Conservation (phyloP, 1,140 invertebrate genomes). For the Ectropis grisescens region DNA sequence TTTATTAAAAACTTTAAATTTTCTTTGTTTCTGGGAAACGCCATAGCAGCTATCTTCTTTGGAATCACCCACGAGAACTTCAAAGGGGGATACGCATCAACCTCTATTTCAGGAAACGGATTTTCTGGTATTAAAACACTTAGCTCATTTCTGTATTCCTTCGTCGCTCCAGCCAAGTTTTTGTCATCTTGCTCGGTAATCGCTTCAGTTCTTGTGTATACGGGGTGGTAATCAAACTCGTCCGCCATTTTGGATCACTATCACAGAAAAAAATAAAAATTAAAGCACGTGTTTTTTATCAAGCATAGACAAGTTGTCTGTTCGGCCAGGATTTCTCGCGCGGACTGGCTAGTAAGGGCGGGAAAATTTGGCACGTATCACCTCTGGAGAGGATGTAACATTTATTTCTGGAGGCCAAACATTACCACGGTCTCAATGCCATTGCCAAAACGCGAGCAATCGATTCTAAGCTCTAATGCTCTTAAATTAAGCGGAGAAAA, state of each 20-base stretch:
- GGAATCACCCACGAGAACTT: slow-evolving; percentile 76
- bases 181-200: slow-evolving; percentile 59
- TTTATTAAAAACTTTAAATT: slow-evolving; percentile 59
- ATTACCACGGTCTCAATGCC: too few species aligned
- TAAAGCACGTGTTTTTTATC: slow-evolving; percentile 7
- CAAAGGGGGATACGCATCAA: slow-evolving; percentile 68
- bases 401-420: slow-evolving; percentile 56
- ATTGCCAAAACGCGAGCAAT: too few species aligned
- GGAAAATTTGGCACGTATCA: slow-evolving; percentile 35
- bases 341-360: slow-evolving; percentile 42
- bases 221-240: slow-evolving; percentile 32
- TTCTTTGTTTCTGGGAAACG: slow-evolving; percentile 60
- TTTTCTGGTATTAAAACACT: slow-evolving; percentile 59
- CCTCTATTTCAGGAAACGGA: slow-evolving; percentile 61
- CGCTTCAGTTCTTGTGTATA: slow-evolving; percentile 47
- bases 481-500: too few species aligned
- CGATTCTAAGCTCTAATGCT: too few species aligned
- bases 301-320: slow-evolving; percentile 28
- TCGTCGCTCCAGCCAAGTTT: slow-evolving; percentile 47
- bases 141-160: slow-evolving; percentile 50
- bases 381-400: slow-evolving; percentile 47
- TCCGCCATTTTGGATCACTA: slow-evolving; percentile 24
- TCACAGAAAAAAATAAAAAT: background rate
- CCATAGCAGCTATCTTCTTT: slow-evolving; percentile 74
- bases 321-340: slow-evolving; percentile 25